phyloP scores from a whole-genome alignment of 2,113 vertebrate genomes.

The Tringa solitaria region DNA sequence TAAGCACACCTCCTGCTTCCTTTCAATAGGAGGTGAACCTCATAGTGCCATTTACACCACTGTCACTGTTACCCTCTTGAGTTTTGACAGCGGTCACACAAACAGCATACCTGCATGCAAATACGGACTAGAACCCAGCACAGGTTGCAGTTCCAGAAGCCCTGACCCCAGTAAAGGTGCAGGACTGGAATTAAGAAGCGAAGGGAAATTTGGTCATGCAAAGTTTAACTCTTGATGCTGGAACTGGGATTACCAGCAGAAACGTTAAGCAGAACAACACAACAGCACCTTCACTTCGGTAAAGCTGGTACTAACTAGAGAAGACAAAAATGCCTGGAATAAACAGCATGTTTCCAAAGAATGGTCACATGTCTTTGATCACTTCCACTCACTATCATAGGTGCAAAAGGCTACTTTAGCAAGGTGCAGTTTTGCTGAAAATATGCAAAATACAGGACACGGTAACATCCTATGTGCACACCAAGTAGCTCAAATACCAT shows the following conservation, averaged over 20 bases:
- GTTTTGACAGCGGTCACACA: neutral
- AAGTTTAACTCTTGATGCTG: rapidly evolving
- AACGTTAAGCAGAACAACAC: rapidly evolving
- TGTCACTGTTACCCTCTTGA: neutral
- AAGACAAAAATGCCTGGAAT: neutral
- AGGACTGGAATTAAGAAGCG: neutral
- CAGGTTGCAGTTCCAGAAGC: neutral
- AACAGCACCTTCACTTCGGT: rapidly evolving
- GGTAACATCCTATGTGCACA: neutral
- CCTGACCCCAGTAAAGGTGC: neutral
- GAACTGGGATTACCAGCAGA: neutral
- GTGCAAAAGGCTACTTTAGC: neutral
- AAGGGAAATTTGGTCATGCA: neutral
- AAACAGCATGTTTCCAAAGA: neutral
- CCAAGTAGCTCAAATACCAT: neutral
- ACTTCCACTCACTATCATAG: rapidly evolving
- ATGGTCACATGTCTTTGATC: rapidly evolving
- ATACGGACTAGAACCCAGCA: neutral
- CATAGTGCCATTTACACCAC: neutral
- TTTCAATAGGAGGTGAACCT: neutral
- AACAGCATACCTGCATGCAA: rapidly evolving
- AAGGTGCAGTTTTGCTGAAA: neutral
- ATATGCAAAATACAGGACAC: rapidly evolving
- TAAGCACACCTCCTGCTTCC: neutral
- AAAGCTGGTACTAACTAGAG: neutral